Conservation (phyloP, 2,888 invertebrate genomes). For the Drosophila formosana region DNA sequence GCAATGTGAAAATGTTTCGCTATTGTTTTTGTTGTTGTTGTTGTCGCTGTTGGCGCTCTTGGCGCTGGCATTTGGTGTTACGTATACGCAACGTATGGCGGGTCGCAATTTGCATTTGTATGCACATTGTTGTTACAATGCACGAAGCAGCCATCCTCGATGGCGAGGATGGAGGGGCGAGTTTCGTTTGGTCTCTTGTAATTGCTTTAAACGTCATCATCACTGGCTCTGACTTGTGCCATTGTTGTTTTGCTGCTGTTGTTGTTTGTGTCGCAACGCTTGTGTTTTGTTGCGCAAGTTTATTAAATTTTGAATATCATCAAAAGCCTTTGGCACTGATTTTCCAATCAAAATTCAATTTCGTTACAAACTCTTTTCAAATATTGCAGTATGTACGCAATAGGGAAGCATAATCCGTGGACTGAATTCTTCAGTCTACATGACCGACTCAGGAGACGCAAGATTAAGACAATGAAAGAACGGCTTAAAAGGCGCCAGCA, state of each 20-base stretch:
- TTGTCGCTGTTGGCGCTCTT: conserved; percentile 38
- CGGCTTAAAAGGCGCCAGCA: conserved; percentile 12
- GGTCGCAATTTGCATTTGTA: conserved; percentile 76
- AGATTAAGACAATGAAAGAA: conserved; percentile 5
- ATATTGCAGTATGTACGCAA: conserved; percentile 1
- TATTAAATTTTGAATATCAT: conserved; percentile 58
- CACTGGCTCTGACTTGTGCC: conserved; percentile 39
- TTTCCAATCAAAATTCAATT: conserved; percentile 58
- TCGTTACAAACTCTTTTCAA: conserved; percentile 13
- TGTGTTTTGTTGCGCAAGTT: conserved; percentile 30
- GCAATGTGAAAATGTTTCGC: conserved; percentile 76
- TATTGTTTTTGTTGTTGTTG: conserved; percentile 41
- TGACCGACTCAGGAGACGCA: neutral
- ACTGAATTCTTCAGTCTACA: conserved; percentile 21
- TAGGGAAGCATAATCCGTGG: conserved; percentile 43
- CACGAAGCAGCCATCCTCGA: conserved; percentile 17
- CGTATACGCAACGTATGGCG: conserved; percentile 79
- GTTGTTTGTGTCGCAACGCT: conserved; percentile 30
- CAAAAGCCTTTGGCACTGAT: conserved; percentile 33
- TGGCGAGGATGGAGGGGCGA: neutral
- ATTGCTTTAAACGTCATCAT: conserved; percentile 81
- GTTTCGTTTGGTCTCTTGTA: conserved; percentile 59
- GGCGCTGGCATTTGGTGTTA: conserved; percentile 65
- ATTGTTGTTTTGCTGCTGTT: conserved; percentile 7
- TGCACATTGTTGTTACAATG: conserved; percentile 71